Base-by-base conservation (phyloP, 1,140 invertebrate genomes). In the Zaprionus kolodkinae region DNA sequence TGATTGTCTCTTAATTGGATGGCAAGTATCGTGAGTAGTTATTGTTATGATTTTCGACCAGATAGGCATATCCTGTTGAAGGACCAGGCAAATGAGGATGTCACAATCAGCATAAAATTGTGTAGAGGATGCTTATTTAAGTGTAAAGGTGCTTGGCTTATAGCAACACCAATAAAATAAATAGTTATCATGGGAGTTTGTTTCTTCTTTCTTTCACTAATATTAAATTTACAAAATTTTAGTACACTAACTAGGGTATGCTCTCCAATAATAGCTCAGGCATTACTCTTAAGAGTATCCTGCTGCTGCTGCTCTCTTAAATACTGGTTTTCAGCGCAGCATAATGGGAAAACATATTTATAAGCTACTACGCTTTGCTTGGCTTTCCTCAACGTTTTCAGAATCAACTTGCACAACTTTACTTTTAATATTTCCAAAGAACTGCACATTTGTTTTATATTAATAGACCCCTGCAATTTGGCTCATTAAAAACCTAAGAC, bases 1-100 rank as follows among this genome's bases (percentile, higher is more conserved):
- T 78, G 71, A 79, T 81, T 85, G 72, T 69, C 45, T 50, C 64
- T 78, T 85, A 81, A 85, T 85, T 78, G 75, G 73, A 84, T 50
- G 36, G 56, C 35, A 55, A 73, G 67, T 66, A 60, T 64, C 60
- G 11, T 54, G 71, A 65, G 63, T 69, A 72, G 40, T 67, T 66
- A 61, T 70, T 65, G 35, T 80, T 78, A 67, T 66, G 33, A 38
- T 70, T 70, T 48, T 54, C 36, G 59, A 17, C 12, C 38, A 33
- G 12, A 57, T 63, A 75, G 50, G 27, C 17, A 40, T 40, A 27
- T 27, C 35, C 35, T 27, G 35, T 27, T 55, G 10, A 27, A 5
- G n/a, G n/a, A 13, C 52, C 52, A 57, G 36, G 13, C 13, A 57
- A 50, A 63, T 70, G 13, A 21, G 21, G 13, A 68, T 45, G 33